Evolutionary conservation across 2,888 invertebrate genomes (phyloP).

Genomic region (Coelinius sp.): DNA sequence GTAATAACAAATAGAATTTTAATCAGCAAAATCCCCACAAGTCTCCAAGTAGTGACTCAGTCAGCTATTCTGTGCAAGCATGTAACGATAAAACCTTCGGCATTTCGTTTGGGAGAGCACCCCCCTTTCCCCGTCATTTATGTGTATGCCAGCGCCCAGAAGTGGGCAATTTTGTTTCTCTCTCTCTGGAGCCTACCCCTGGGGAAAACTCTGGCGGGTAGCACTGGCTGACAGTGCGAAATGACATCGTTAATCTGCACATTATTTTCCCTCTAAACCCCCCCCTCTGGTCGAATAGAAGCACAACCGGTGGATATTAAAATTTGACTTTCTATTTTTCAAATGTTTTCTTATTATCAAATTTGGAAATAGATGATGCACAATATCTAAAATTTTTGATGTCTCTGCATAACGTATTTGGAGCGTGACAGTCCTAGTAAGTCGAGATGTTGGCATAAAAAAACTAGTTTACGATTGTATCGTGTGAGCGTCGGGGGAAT

Average conservation of each 20-base stretch:
- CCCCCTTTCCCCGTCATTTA: neutral
- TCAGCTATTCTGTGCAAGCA: constrained; percentile 15
- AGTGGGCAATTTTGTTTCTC: constrained; percentile 19
- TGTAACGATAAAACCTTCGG: neutral
- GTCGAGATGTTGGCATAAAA: neutral
- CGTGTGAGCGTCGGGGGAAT: neutral
- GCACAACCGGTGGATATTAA: constrained; percentile 12
- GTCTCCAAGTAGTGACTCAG: neutral
- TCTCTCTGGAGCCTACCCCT: neutral
- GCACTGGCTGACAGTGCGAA: constrained; percentile 17
- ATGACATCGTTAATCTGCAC: constrained; percentile 45
- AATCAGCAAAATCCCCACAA: neutral
- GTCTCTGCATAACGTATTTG: neutral
- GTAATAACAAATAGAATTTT: neutral
- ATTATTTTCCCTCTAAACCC: constrained; percentile 31
- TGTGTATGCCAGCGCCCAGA: constrained; percentile 19
- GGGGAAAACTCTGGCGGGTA: constrained; percentile 15
- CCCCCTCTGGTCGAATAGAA: neutral
- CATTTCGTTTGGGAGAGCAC: constrained; percentile 6
- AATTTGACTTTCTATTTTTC: constrained; percentile 2
- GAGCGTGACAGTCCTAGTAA: constrained; percentile 2
- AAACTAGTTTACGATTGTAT: constrained; percentile 9
- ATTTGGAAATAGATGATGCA: neutral
- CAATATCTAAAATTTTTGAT: neutral
- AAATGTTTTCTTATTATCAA: neutral